These are phyloP conservation scores for Chaetops frenatus DNA, from an alignment of 2,113 vertebrate genomes.

Conservation along the genomic window DNA sequence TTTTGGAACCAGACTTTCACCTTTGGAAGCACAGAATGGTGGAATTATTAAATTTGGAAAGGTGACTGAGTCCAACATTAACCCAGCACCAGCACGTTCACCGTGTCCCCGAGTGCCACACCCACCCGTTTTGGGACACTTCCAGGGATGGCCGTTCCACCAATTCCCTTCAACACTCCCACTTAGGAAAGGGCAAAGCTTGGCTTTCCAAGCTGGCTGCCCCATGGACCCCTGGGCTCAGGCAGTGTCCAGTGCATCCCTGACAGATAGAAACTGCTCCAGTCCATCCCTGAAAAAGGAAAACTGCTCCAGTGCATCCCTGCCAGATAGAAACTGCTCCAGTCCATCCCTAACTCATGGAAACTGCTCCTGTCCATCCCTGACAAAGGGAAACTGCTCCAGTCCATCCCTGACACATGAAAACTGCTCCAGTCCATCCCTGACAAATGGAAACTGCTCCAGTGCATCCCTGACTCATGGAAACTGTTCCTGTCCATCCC, in stretches of 20 bases:
- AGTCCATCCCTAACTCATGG: too few species aligned
- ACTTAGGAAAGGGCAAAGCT: not conserved
- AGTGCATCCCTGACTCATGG: too few species aligned
- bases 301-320: too few species aligned
- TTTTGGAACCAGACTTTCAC: slow-evolving; percentile 76
- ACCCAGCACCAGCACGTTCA: fast-evolving
- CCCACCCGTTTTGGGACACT: fast-evolving
- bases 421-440: too few species aligned
- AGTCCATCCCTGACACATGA: too few species aligned
- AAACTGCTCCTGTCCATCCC: too few species aligned
- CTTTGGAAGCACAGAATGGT: not conserved
- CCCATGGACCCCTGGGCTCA: not conserved
- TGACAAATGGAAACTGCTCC: not conserved
- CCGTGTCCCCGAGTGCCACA: not conserved
- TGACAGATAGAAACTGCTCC: not conserved
- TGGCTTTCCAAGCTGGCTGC: not conserved
- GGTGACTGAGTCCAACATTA: fast-evolving
- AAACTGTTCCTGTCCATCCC: too few species aligned
- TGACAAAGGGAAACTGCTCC: too few species aligned
- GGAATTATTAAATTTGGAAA: fast-evolving
- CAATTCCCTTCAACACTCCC: not conserved
- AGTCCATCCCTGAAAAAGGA: too few species aligned
- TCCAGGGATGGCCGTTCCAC: fast-evolving
- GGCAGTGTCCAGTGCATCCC: not conserved
- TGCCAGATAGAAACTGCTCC: too few species aligned